Percentiles rank a stretch among this genome's conserved stretches.
Evolutionary conservation across 2,113 vertebrate genomes (phyloP).

Genomic region (Alethe castanea): DNA sequence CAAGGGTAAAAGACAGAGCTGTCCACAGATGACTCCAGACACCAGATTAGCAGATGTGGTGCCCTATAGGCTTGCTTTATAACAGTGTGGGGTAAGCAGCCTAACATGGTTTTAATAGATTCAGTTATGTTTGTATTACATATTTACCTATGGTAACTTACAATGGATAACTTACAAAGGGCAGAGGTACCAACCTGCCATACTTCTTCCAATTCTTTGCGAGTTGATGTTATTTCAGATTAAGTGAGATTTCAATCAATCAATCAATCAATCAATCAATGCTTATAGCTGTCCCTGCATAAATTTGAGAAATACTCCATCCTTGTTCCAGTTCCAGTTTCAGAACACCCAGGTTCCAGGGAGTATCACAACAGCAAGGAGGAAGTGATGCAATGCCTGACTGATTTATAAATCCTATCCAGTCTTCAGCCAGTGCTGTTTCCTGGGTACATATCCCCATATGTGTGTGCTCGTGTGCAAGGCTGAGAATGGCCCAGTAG

Average conservation of each 20-base stretch:
- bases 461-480: accelerated
- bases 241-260: not conserved
- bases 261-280: not conserved
- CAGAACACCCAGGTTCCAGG: not conserved
- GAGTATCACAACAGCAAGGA: not conserved
- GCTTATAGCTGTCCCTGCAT: not conserved
- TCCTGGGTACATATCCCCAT: not conserved
- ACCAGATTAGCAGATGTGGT: not conserved
- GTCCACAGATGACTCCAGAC: not conserved
- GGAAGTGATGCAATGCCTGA: not conserved
- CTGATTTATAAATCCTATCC: not conserved
- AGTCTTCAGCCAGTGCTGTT: not conserved
- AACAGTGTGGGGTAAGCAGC: not conserved
- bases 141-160: not conserved
- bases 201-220: not conserved
- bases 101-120: not conserved
- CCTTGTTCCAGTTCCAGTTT: not conserved
- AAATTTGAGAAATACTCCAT: not conserved
- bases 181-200: not conserved
- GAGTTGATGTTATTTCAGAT: not conserved
- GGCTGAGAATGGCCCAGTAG: not conserved
- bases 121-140: not conserved
- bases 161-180: not conserved
- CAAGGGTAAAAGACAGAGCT: not conserved
- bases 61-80: not conserved